Percentiles rank a stretch among this genome's conserved stretches.
These are phyloP conservation scores for Lottia gigantea DNA, from an alignment of 2,888 invertebrate species.

Conservation along the genomic window DNA sequence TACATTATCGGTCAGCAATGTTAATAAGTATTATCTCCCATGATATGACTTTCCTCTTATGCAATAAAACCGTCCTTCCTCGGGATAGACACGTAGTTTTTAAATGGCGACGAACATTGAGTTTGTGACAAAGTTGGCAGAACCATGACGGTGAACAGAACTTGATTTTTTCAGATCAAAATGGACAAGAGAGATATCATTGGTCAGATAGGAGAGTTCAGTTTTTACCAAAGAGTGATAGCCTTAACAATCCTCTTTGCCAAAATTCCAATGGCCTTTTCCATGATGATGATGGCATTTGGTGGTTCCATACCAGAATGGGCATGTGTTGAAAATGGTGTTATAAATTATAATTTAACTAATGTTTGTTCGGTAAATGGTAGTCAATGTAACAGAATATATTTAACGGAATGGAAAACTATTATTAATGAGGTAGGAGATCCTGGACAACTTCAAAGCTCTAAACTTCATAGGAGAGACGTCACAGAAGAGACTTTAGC, in stretches of 20 bases:
- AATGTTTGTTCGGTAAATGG: background rate
- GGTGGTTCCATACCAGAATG: background rate
- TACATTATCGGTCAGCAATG: no score
- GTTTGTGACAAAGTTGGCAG: no score
- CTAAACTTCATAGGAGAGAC: no score
- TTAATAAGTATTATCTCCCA: no score
- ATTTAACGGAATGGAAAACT: background rate
- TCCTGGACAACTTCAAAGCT: no score
- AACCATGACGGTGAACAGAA: no score
- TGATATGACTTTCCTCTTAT: no score
- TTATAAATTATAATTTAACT: background rate
- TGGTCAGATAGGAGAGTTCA: background rate
- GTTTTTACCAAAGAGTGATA: background rate
- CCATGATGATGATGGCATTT: slow-evolving; percentile 6
- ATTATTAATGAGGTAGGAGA: background rate
- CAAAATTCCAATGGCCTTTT: background rate
- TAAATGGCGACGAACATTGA: no score
- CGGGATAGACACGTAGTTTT: no score
- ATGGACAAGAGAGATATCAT: background rate
- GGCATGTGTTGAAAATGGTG: background rate
- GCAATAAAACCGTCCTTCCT: no score
- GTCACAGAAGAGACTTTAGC: no score
- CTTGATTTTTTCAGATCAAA: background rate
- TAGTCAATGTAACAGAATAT: background rate
- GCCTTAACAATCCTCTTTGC: background rate